Conservation (phyloP, 2,113 vertebrate species). For the Podilymbus podiceps region DNA sequence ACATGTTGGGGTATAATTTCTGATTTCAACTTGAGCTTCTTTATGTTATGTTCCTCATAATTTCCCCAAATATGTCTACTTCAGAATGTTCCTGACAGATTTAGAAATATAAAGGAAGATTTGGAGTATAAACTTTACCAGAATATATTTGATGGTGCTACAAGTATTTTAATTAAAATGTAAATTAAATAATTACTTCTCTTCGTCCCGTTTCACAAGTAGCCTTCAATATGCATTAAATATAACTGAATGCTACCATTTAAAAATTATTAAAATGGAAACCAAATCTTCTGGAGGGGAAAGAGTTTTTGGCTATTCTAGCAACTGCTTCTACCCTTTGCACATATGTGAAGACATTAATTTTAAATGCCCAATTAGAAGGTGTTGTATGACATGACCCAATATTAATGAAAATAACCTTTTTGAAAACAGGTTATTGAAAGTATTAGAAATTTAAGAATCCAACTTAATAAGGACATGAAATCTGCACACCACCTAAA, state of each 20-base stretch:
- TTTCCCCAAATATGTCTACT: neutral
- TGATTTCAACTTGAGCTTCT: neutral
- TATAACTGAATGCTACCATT: neutral
- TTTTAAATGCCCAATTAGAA: neutral
- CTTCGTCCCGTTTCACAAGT: neutral
- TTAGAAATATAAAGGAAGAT: neutral
- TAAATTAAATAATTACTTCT: neutral
- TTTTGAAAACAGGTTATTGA: neutral
- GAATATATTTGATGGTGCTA: neutral
- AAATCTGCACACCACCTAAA: constrained; percentile 4
- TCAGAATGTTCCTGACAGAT: neutral
- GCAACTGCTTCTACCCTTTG: neutral
- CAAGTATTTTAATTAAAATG: neutral
- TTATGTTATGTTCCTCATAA: neutral
- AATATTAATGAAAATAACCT: neutral
- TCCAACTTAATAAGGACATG: neutral
- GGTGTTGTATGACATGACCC: neutral
- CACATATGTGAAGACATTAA: neutral
- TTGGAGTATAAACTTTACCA: neutral
- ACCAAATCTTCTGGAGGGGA: neutral
- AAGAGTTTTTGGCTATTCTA: neutral
- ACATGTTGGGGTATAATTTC: neutral
- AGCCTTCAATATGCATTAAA: neutral
- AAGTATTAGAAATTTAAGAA: constrained; percentile 4
- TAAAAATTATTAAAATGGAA: neutral